These are phyloP conservation scores for Vespertilio murinus DNA, from an alignment of 2,797 vertebrate species.

Conservation along the genomic window DNA sequence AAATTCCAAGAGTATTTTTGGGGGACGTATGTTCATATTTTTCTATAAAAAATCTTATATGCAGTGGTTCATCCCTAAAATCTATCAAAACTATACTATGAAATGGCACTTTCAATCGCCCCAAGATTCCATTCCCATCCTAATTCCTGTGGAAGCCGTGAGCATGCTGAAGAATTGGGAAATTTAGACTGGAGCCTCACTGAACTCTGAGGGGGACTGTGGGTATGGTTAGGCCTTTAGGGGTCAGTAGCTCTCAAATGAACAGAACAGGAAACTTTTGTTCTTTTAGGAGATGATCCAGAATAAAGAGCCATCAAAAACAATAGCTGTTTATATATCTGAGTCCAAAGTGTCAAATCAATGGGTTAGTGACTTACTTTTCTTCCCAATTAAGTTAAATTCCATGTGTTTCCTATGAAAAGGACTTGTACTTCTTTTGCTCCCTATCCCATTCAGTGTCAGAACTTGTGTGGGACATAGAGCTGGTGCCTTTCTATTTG, in stretches of 20 bases:
- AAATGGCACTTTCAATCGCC: not conserved
- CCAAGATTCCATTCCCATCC: not conserved
- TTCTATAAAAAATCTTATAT: not conserved
- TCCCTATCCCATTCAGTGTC: not conserved
- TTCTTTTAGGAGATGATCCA: not conserved
- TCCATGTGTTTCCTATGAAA: not conserved
- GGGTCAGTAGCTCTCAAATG: not conserved
- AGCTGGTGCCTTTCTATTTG: not conserved
- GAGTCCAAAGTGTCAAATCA: not conserved
- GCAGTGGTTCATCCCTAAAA: constrained; percentile 4
- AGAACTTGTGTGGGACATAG: not conserved
- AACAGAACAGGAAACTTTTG: not conserved
- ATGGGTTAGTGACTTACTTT: not conserved
- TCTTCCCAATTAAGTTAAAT: constrained; percentile 21
- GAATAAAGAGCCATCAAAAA: not conserved
- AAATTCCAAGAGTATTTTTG: not conserved
- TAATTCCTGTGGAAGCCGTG: not conserved
- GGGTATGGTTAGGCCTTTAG: not conserved
- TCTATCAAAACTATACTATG: not conserved
- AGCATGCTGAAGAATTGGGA: not conserved
- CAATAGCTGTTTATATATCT: not conserved
- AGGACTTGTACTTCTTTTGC: not conserved
- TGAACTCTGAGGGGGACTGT: not conserved
- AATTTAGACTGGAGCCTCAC: not conserved
- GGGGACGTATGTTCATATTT: not conserved